Evolutionary conservation across 2,888 invertebrate species (phyloP).

Genomic region (Drosophila cognata): DNA sequence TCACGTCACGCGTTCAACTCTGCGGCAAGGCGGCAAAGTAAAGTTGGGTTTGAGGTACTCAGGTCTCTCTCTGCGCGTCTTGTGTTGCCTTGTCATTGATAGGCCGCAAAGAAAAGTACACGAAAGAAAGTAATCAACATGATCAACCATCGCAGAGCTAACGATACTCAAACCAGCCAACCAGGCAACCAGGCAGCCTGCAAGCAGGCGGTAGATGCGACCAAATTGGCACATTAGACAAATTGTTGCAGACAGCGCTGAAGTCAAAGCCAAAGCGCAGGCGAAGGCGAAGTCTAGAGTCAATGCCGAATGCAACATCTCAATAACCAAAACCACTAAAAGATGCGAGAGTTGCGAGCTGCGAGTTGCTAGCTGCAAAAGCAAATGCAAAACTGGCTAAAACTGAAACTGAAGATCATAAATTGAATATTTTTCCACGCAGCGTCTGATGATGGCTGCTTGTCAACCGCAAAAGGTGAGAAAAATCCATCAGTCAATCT

Average conservation of each 20-base stretch:
- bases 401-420: conserved; percentile 57
- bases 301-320: conserved; percentile 54
- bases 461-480: conserved; percentile 45
- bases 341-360: conserved; percentile 20
- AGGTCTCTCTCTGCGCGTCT: conserved; percentile 22
- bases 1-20: conserved; percentile 13
- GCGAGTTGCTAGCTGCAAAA: conserved; percentile 36
- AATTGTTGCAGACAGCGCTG: conserved; percentile 65
- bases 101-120: conserved; percentile 54
- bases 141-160: conserved; percentile 51
- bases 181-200: conserved; percentile 20
- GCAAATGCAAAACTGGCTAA: conserved; percentile 45
- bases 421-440: conserved; percentile 50
- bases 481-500: conserved; percentile 62
- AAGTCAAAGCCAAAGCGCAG: conserved; percentile 15
- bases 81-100: conserved; percentile 75
- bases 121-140: conserved; percentile 65
- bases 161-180: conserved; percentile 48
- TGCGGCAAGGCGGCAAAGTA: not conserved
- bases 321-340: conserved; percentile 58
- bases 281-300: conserved; percentile 2
- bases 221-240: conserved; percentile 81
- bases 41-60: conserved; percentile 7
- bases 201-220: conserved; percentile 54
- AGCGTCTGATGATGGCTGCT: conserved; percentile 12